Base-by-base conservation (phyloP, 23 tunicate genomes). In the Oikopleura dioica region DNA sequence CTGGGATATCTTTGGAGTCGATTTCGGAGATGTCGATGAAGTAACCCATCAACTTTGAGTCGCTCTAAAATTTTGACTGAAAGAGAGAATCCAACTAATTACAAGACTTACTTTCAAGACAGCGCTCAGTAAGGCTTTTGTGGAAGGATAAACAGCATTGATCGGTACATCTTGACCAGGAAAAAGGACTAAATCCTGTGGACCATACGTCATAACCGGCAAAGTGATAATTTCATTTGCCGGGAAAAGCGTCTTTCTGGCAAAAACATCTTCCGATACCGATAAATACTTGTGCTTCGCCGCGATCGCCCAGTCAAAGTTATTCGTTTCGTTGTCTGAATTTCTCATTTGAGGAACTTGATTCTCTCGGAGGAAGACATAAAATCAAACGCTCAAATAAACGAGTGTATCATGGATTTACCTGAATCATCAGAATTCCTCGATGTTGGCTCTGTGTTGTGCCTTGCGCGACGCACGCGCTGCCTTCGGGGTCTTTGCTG, bases 81-180 rank as follows among this genome's bases (percentile, higher is more conserved):
- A n/a, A n/a, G n/a, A n/a, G n/a, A n/a, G n/a, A n/a, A n/a, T n/a
- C n/a, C n/a, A n/a, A n/a, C n/a, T n/a, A n/a, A n/a, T n/a, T n/a
- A n/a, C n/a, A n/a, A n/a, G n/a, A n/a, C n/a, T n/a, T 28, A 31
- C 16, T 63, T 63, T 63, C 72, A 63, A 31, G 29, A 63, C 72
- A 5, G 72, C 26, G 16, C 5, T 2, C 5, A 63, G 2, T 28
- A 63, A 63, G 26, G 4, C 5, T 23, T 31, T 23, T 31, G 26
- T 63, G 16, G 30, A 24, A 24, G 72, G 33, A 24, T 24, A 2
- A 2, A 63, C 72, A 24, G 72, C 72, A 28, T 63, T 63, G 33
- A 63, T 63, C 33, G 72, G 72, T 5, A 63, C 33, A 63, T 63
- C 72, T 28, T 63, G 72, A 5, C 72, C 72, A 28, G 72, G 72